phyloP scores from a whole-genome alignment of 2,888 invertebrate genomes.

The Archips crataeganus region DNA sequence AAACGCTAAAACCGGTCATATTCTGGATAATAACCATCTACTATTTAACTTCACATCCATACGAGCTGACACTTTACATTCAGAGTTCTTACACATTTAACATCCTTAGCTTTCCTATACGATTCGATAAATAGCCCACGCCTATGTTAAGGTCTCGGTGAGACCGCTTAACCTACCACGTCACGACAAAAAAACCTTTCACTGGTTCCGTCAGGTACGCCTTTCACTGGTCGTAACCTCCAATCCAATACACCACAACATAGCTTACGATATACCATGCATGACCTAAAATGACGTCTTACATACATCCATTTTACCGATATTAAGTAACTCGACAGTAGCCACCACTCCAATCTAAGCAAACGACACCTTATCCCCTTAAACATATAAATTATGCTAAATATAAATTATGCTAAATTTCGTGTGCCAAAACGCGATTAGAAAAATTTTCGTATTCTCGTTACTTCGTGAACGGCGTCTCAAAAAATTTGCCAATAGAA shows the following conservation, averaged over 20 bases:
- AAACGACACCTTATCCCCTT: constrained; percentile 79
- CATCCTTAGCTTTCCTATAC: constrained; percentile 74
- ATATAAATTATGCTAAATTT: constrained; percentile 75
- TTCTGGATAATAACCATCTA: constrained; percentile 80
- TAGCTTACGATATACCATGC: constrained; percentile 50
- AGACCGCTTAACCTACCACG: constrained; percentile 71
- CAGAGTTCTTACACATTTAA: constrained; percentile 77
- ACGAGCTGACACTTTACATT: constrained; percentile 76
- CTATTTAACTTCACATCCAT: constrained; percentile 70
- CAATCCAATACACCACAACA: constrained; percentile 69
- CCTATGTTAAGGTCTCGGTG: constrained; percentile 74
- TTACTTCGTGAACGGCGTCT: constrained; percentile 26
- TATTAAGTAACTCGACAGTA: constrained; percentile 77
- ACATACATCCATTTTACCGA: constrained; percentile 73
- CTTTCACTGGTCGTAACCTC: constrained; percentile 68
- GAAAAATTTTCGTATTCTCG: constrained; percentile 63
- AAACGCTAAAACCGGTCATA: constrained; percentile 74
- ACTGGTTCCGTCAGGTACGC: constrained; percentile 61
- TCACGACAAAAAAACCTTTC: constrained; percentile 60
- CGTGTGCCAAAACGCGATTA: constrained; percentile 75
- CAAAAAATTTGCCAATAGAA: constrained; percentile 3
- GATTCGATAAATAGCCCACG: constrained; percentile 82
- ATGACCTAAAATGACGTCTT: constrained; percentile 59
- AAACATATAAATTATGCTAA: constrained; percentile 68
- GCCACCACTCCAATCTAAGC: constrained; percentile 74